Conservation (phyloP, 2,113 vertebrate genomes). For the Panthera tigris region DNA sequence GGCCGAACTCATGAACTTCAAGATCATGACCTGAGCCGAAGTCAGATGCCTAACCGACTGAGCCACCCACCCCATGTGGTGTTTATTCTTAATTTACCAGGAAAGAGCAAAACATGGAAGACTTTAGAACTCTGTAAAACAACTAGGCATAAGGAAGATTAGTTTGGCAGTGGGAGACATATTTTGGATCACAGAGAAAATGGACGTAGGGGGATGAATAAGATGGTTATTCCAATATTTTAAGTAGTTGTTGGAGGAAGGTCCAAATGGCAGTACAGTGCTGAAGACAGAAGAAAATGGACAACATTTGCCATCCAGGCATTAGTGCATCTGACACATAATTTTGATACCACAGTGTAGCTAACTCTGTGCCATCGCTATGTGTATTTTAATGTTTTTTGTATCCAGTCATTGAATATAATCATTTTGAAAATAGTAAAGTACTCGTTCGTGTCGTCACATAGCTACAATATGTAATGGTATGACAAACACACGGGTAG, state of each 20-base stretch:
- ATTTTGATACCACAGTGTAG: not conserved
- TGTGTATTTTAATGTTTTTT: not conserved
- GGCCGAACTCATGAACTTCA: too few species aligned
- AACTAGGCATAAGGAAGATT: not conserved
- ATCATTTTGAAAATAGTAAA: conserved; percentile 1
- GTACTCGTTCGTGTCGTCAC: conserved; percentile 27
- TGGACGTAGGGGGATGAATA: not conserved
- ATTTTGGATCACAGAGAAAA: not conserved
- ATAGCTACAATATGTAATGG: not conserved
- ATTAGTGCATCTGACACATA: not conserved
- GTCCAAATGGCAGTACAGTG: not conserved
- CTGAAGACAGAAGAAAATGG: not conserved
- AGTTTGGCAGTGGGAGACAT: not conserved
- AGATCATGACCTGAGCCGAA: too few species aligned
- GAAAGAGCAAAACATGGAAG: not conserved
- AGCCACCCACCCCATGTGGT: too few species aligned
- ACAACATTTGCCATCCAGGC: not conserved
- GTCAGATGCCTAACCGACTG: too few species aligned
- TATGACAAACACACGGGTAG: conserved; percentile 36
- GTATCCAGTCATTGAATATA: not conserved
- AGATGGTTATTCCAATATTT: not conserved
- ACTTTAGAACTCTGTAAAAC: not conserved
- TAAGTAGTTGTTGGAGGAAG: not conserved
- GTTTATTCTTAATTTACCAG: not conserved
- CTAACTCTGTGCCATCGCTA: not conserved